Evolutionary conservation across 1,140 invertebrate genomes (phyloP).

Genomic region (Drosophila arizonae): DNA sequence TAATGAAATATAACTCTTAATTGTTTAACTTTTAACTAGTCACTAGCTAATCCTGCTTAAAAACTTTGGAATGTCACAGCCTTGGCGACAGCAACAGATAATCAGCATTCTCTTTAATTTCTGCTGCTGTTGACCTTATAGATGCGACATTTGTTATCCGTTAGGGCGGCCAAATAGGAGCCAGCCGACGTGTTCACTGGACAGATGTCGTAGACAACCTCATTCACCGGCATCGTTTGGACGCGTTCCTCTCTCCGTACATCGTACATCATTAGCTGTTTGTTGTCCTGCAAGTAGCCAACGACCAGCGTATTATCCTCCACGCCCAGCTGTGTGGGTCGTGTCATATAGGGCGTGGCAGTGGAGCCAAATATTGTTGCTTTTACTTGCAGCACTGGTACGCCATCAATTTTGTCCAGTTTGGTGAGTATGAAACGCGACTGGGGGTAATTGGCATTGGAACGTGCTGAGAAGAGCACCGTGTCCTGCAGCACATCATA

Average conservation of each 20-base stretch:
- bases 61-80: slow-evolving; percentile 3
- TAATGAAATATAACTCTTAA: slow-evolving; percentile 15
- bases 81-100: neutral
- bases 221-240: slow-evolving; percentile 85
- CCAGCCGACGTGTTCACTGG: slow-evolving; percentile 83
- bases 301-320: slow-evolving; percentile 85
- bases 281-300: slow-evolving; percentile 87
- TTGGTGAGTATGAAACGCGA: slow-evolving; percentile 86
- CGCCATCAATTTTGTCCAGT: slow-evolving; percentile 84
- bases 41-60: neutral
- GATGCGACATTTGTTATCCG: slow-evolving; percentile 86
- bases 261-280: slow-evolving; percentile 87
- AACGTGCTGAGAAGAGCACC: slow-evolving; percentile 86
- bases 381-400: slow-evolving; percentile 82
- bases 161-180: slow-evolving; percentile 86
- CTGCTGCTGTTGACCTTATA: slow-evolving; percentile 83
- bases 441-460: slow-evolving; percentile 84
- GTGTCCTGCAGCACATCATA: slow-evolving; percentile 87
- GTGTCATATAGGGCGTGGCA: slow-evolving; percentile 86
- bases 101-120: neutral
- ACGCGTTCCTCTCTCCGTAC: slow-evolving; percentile 85
- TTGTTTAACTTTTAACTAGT: neutral
- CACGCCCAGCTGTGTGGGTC: slow-evolving; percentile 85
- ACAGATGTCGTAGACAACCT: slow-evolving; percentile 87
- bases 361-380: slow-evolving; percentile 86